Evolutionary conservation across 2,888 invertebrate species (phyloP).

Genomic region (Ceratothoa steindachneri): DNA sequence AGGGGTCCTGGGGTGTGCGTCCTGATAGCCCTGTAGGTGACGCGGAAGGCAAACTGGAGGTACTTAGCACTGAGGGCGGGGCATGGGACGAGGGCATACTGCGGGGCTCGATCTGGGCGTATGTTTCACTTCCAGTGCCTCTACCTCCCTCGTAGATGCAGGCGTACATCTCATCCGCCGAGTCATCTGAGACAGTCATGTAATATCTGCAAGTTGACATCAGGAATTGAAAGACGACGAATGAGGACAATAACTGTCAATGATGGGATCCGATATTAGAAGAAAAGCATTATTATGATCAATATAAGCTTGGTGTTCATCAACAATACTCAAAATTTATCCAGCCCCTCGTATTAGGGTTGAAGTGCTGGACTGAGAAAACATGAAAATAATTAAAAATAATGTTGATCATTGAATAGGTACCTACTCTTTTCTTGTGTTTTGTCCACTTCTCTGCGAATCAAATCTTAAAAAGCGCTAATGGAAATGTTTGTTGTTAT

Average conservation of each 20-base stretch:
- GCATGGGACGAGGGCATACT: constrained; percentile 18
- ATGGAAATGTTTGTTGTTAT: too few species aligned
- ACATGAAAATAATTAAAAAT: too few species aligned
- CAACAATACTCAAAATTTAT: too few species aligned
- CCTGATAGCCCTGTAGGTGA: constrained; percentile 17
- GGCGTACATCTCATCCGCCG: constrained; percentile 46
- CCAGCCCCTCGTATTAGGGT: too few species aligned
- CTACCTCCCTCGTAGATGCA: constrained; percentile 40
- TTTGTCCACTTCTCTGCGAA: too few species aligned
- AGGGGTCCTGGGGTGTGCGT: constrained; percentile 11
- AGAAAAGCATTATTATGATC: neutral
- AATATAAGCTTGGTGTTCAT: neutral
- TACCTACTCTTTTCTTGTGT: too few species aligned
- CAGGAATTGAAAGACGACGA: neutral
- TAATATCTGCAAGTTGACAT: constrained; percentile 34
- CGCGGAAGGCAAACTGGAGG: neutral
- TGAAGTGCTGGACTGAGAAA: too few species aligned
- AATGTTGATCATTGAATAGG: too few species aligned
- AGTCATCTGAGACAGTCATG: constrained; percentile 47
- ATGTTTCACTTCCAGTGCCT: constrained; percentile 39
- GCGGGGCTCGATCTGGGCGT: constrained; percentile 45
- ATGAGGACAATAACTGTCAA: neutral
- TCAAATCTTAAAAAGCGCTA: too few species aligned
- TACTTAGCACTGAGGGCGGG: constrained; percentile 27
- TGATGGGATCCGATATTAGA: neutral